Base-by-base conservation (phyloP, 2,113 vertebrate species). In the Alosa alosa region DNA sequence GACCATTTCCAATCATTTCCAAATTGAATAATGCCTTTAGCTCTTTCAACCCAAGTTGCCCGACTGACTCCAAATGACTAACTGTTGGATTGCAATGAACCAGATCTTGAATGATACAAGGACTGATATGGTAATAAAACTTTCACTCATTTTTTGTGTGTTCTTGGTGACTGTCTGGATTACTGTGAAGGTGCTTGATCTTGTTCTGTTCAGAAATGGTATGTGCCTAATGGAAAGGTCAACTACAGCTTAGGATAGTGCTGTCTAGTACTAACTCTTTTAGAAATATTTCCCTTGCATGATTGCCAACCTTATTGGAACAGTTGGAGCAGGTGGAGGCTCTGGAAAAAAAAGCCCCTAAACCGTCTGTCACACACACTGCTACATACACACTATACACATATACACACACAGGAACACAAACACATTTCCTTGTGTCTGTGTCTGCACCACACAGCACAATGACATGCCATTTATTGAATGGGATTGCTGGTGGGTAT, bases 381-480 rank as follows among this genome's bases (percentile, higher is more conserved):
- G 64, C 9, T 11, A 72, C 64, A 31, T 7, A 11, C 25, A 31
- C 64, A 72, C 64, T 10, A 72, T 3, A 31, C 31, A 72, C n/a
- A 72, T 25, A 72, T 25, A 72, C 31, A 72, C 64, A 72, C 25
- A 4, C 64, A 36, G 64, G 64, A 72, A 72, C 78, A 81, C 75
- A 36, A 72, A 36, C 64, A 72, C 64, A 72, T 72, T 88, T 86
- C 86, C 85, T 82, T 88, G 52, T 47, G 89, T 90, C 88, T 88
- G 90, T 90, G 86, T 84, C 55, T 72, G 88, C 84, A 60, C 90
- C 90, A 86, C 87, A 89, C 88, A 88, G 88, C 88, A 87, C 88
- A 89, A 86, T 89, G 89, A 87, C 84, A 88, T 86, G 86, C 84
- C 87, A 89, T 89, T 89, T 89, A 86, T 86, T 90, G 89, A 88